phyloP scores from a whole-genome alignment of 2,113 vertebrate species.

The Symphodus melops region DNA sequence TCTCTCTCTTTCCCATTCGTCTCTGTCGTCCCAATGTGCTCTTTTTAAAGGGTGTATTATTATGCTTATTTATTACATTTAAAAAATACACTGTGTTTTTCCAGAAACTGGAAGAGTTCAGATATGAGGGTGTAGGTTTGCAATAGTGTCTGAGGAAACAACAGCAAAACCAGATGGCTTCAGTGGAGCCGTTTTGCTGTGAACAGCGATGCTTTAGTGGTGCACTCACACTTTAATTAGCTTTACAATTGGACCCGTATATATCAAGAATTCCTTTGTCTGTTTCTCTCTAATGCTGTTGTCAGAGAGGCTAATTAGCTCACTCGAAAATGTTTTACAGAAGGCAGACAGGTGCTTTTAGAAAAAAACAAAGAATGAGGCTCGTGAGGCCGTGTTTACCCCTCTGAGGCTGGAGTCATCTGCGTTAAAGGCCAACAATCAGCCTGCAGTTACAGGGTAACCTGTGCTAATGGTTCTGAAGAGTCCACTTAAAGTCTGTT shows the following conservation, averaged over 20 bases:
- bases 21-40: background rate
- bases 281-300: constrained; percentile 48
- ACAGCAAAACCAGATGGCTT: constrained; percentile 51
- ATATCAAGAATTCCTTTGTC: constrained; percentile 54
- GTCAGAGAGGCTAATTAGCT: constrained; percentile 66
- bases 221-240: constrained; percentile 50
- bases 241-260: constrained; percentile 43
- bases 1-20: constrained; percentile 9
- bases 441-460: constrained; percentile 63
- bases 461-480: constrained; percentile 78
- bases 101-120: no score
- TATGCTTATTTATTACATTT: no score
- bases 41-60: background rate
- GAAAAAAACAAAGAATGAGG: constrained; percentile 34
- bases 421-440: constrained; percentile 64
- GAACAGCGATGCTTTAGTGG: constrained; percentile 42
- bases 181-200: constrained; percentile 44
- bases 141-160: constrained; percentile 61
- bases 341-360: constrained; percentile 60
- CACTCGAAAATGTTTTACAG: constrained; percentile 64
- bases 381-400: constrained; percentile 45
- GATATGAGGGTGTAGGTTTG: constrained; percentile 23
- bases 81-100: no score
- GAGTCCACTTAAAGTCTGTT: constrained; percentile 64
- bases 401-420: constrained; percentile 38